A percentile compares a stretch with the other conserved stretches of the same genome.
Conservation (phyloP, 2,888 invertebrate genomes). For the Drosophila sordidula region DNA sequence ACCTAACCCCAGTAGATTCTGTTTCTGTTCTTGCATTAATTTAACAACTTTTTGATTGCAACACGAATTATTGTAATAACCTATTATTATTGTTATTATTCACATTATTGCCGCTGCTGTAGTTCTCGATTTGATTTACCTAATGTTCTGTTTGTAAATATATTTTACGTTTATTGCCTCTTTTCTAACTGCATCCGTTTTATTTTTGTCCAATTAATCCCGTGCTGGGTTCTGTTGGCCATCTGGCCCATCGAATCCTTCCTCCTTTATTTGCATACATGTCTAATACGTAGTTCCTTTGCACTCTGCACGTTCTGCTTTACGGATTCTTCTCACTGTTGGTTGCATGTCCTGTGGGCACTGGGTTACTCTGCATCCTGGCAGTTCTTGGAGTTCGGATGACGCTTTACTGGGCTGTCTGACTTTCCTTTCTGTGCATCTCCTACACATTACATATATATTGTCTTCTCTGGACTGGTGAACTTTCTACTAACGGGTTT, state of each 20-base stretch:
- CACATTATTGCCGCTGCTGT: slow-evolving; percentile 30
- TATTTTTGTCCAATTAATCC: slow-evolving; percentile 34
- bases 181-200: slow-evolving; percentile 53
- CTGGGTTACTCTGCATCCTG: too few relatives aligned
- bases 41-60: slow-evolving; percentile 8
- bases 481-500: slow-evolving; percentile 53
- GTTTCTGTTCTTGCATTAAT: slow-evolving; percentile 18
- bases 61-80: slow-evolving; percentile 25
- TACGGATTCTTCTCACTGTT: neutral
- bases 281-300: slow-evolving; percentile 1
- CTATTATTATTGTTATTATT: slow-evolving; percentile 24
- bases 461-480: neutral
- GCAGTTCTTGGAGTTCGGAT: too few relatives aligned
- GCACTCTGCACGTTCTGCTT: slow-evolving; percentile 11
- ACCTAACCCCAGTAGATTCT: slow-evolving; percentile 59
- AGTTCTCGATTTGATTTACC: slow-evolving; percentile 45
- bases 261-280: neutral
- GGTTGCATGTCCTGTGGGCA: neutral
- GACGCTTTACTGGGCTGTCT: neutral
- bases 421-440: neutral
- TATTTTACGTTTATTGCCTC: slow-evolving; percentile 40
- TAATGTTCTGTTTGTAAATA: slow-evolving; percentile 53
- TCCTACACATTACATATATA: neutral
- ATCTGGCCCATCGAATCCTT: neutral
- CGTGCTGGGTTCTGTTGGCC: slow-evolving; percentile 27